Conservation (phyloP, 2,888 invertebrate genomes). For the Druceiella hillmani region DNA sequence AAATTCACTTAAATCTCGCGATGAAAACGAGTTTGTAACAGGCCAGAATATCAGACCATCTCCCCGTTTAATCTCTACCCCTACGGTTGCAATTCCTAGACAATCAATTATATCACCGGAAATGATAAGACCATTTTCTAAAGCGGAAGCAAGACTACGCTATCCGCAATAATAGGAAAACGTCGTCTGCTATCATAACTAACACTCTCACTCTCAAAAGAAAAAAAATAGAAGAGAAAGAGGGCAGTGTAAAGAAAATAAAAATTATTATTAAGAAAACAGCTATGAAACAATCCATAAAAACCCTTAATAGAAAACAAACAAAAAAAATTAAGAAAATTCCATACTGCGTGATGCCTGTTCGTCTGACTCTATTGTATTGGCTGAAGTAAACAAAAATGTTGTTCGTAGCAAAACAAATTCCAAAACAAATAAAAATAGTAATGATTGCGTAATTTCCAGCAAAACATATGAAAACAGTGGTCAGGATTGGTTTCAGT, state of each 20-base stretch:
- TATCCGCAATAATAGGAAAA: conserved; percentile 20
- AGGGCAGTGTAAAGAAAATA: conserved; percentile 10
- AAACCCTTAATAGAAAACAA: conserved; percentile 11
- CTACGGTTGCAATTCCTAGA: conserved; percentile 10
- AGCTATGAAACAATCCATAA: conserved; percentile 15
- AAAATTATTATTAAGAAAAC: conserved; percentile 17
- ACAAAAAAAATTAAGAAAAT: conserved; percentile 14
- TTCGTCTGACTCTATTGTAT: conserved; percentile 17
- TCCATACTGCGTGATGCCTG: conserved; percentile 11
- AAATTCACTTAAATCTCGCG: conserved; percentile 6
- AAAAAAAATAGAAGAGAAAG: conserved; percentile 9
- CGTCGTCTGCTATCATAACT: conserved; percentile 18
- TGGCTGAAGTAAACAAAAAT: conserved; percentile 14
- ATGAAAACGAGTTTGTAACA: conserved; percentile 12
- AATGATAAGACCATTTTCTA: conserved; percentile 15
- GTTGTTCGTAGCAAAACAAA: conserved; percentile 9
- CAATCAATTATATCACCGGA: conserved; percentile 13
- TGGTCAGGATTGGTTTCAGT: conserved; percentile 8
- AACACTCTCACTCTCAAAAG: conserved; percentile 12
- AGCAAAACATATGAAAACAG: conserved; percentile 6
- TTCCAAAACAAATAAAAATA: conserved; percentile 10
- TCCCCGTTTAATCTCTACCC: conserved; percentile 10
- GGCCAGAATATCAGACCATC: conserved; percentile 12
- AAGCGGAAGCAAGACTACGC: conserved; percentile 18
- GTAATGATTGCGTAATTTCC: conserved; percentile 8